A percentile compares a stretch with the other conserved stretches of the same genome.
These are phyloP conservation scores for Scaptomyza hsui DNA, from an alignment of 1,140 invertebrate genomes.

Conservation along the genomic window DNA sequence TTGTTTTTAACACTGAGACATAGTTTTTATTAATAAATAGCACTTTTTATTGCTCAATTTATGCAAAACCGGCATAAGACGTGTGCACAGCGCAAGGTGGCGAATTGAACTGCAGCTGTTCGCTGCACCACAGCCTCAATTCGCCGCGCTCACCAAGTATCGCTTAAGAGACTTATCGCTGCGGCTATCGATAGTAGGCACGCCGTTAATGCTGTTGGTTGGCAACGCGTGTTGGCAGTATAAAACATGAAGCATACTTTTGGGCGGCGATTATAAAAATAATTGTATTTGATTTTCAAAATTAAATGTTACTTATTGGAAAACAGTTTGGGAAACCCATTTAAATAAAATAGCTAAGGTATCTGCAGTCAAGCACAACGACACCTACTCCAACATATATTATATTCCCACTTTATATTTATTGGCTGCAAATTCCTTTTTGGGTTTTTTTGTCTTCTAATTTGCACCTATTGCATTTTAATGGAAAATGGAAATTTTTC, in stretches of 20 bases:
- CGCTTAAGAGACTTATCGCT: background rate
- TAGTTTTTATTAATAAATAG: background rate
- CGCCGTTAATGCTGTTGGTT: no score
- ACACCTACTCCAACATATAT: background rate
- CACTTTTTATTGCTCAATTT: background rate
- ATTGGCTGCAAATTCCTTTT: constrained; percentile 16
- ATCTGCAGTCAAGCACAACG: background rate
- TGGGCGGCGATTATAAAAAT: background rate
- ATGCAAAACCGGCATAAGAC: background rate
- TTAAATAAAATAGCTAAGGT: background rate
- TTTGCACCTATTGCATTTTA: constrained; percentile 79
- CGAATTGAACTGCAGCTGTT: constrained; percentile 14
- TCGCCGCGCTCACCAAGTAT: background rate
- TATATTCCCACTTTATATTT: constrained; percentile 17
- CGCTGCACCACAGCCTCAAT: constrained; percentile 15
- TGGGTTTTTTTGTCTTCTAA: constrained; percentile 60
- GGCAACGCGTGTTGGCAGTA: background rate
- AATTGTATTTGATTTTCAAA: background rate
- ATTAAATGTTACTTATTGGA: background rate
- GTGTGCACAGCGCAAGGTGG: background rate
- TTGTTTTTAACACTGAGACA: background rate
- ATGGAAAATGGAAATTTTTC: constrained; percentile 73
- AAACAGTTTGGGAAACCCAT: background rate
- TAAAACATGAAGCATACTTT: constrained; percentile 27
- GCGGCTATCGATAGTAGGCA: constrained; percentile 19